phyloP scores from a whole-genome alignment of 2,113 vertebrate species.

The Anoplopoma fimbria region DNA sequence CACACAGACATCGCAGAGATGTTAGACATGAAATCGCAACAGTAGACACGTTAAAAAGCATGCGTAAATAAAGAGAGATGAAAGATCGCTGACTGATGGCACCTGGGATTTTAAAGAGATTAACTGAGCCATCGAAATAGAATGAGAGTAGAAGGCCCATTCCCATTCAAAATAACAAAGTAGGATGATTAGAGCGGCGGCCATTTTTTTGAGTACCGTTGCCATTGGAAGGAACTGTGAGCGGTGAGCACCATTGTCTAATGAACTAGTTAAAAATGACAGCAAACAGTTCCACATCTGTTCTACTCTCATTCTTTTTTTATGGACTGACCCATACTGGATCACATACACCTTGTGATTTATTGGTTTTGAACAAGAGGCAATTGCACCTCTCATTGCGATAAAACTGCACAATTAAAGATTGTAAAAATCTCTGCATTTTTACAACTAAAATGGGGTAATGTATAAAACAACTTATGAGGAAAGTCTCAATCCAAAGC shows the following conservation, averaged over 20 bases:
- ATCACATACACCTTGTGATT: not conserved
- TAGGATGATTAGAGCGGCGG: not conserved
- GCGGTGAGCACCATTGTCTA: not conserved
- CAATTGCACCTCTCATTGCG: not conserved
- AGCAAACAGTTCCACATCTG: not conserved
- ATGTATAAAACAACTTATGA: not conserved
- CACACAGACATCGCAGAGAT: slow-evolving; percentile 70
- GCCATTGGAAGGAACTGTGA: not conserved
- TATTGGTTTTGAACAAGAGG: slow-evolving; percentile 4
- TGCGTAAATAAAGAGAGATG: slow-evolving; percentile 68
- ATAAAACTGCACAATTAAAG: not conserved
- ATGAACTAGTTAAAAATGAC: not conserved
- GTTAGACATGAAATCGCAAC: slow-evolving; percentile 67
- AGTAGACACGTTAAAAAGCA: slow-evolving; percentile 50
- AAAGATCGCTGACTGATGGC: slow-evolving; percentile 24
- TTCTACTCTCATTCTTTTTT: not conserved
- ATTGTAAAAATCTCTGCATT: not conserved
- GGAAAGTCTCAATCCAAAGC: slow-evolving; percentile 8
- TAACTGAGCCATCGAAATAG: not conserved
- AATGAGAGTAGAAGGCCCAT: not conserved
- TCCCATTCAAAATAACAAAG: not conserved
- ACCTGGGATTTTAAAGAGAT: slow-evolving; percentile 2
- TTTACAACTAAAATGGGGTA: not conserved
- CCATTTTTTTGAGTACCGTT: not conserved
- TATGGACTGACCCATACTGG: not conserved